phyloP scores from a whole-genome alignment of 30 jellyfish, hydroid and myxozoan species.

The Pseudorhiza aurosa region DNA sequence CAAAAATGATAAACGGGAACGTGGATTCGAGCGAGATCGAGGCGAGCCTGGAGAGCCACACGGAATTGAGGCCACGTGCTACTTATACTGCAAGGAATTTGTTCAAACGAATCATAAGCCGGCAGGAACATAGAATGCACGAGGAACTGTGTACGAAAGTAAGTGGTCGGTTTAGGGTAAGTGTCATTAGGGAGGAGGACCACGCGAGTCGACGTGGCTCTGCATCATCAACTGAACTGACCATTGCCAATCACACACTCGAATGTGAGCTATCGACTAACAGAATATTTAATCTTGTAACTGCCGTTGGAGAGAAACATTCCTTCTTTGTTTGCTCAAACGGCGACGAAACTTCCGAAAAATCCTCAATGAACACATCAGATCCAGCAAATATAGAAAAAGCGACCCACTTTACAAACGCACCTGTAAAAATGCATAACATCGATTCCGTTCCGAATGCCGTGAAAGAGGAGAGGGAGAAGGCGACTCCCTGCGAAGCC shows the following conservation, averaged over 20 bases:
- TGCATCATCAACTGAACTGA: constrained; percentile 24
- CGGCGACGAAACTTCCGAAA: no score
- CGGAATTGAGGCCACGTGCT: constrained; percentile 8
- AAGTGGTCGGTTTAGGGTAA: constrained; percentile 54
- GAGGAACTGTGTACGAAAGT: constrained; percentile 12
- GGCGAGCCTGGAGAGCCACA: constrained; percentile 2
- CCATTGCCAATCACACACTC: constrained; percentile 7
- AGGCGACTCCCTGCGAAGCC: no score
- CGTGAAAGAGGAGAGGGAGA: no score
- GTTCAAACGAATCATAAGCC: constrained; percentile 17
- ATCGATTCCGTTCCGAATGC: no score
- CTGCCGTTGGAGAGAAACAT: constrained; percentile 2
- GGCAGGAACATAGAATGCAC: constrained; percentile 2
- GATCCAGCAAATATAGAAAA: no score
- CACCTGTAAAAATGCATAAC: no score
- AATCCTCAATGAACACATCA: no score
- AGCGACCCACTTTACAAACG: no score
- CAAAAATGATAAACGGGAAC: constrained; percentile 6
- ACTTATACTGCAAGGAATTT: constrained; percentile 3
- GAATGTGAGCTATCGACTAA: not conserved
- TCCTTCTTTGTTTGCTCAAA: no score
- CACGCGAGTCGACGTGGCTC: constrained; percentile 29
- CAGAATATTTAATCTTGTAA: not conserved
- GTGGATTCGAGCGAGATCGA: constrained; percentile 48
- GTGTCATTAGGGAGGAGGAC: constrained; percentile 55